Conservation (phyloP, 1,140 invertebrate species). For the Papilio dardanus region DNA sequence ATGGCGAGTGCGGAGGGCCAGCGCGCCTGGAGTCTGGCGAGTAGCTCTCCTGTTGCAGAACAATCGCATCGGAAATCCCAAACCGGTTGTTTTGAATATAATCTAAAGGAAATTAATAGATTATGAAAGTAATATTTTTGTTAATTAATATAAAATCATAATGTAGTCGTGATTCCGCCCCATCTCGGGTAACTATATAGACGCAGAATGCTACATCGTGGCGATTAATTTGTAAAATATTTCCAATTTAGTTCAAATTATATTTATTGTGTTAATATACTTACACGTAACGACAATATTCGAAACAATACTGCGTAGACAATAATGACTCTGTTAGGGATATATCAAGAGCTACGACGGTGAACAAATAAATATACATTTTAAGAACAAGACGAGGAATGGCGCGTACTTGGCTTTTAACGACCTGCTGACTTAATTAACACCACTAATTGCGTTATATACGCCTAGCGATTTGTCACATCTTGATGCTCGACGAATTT, state of each 20-base stretch:
- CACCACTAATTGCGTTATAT: neutral
- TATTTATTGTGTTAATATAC: neutral
- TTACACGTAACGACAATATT: slow-evolving; percentile 9
- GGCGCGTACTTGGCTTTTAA: neutral
- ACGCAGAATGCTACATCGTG: no score
- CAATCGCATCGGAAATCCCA: slow-evolving; percentile 27
- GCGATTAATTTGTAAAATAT: no score
- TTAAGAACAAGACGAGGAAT: neutral
- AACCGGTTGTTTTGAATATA: neutral
- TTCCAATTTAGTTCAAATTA: no score
- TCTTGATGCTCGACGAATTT: neutral
- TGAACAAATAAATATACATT: neutral
- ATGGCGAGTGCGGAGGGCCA: no score
- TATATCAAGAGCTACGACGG: neutral
- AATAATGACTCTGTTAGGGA: neutral
- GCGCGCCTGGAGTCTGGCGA: neutral
- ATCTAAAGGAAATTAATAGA: slow-evolving; percentile 5
- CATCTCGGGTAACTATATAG: no score
- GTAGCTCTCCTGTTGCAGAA: neutral
- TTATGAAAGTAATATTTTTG: neutral
- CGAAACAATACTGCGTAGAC: neutral
- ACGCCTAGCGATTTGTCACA: neutral
- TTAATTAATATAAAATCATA: neutral
- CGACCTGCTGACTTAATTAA: slow-evolving; percentile 12
- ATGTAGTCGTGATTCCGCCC: no score